These are phyloP conservation scores for Falco punctatus DNA, from an alignment of 2,113 vertebrate species.

Conservation along the genomic window DNA sequence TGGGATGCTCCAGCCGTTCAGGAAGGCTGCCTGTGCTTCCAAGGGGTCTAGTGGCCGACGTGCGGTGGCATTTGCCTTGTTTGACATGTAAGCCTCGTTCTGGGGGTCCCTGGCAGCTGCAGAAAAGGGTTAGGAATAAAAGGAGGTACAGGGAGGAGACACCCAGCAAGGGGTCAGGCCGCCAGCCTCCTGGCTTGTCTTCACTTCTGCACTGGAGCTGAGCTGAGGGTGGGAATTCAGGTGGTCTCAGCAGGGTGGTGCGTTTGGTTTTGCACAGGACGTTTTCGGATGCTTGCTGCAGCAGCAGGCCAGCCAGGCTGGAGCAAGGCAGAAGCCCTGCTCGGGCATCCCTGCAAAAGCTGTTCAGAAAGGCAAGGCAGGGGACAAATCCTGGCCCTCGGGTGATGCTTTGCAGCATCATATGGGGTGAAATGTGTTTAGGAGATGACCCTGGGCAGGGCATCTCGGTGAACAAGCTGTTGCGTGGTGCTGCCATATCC, in stretches of 20 bases:
- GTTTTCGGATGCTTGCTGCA: not conserved
- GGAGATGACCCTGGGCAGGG: not conserved
- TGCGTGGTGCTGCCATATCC: accelerated
- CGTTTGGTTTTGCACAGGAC: not conserved
- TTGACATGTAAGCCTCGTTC: not conserved
- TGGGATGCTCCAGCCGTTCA: accelerated
- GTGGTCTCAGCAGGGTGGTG: not conserved
- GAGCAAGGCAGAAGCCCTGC: not conserved
- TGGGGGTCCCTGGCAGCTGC: not conserved
- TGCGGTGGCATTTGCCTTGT: accelerated
- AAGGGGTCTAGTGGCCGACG: accelerated
- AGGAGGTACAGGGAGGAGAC: not conserved
- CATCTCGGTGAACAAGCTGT: not conserved
- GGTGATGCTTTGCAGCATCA: not conserved
- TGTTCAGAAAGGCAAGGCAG: not conserved
- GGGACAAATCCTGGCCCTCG: not conserved
- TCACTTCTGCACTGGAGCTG: not conserved
- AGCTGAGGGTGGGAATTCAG: not conserved
- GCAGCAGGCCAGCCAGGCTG: not conserved
- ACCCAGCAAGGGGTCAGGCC: not conserved
- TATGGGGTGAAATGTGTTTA: not conserved
- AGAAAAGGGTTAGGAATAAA: not conserved
- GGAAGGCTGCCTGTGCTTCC: not conserved
- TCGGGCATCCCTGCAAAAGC: not conserved
- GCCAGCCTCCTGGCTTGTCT: not conserved